Evolutionary conservation across 2,888 invertebrate genomes (phyloP), one percentile per base, ranked within the genome.

Genomic region (Microctonus brassicae): DNA sequence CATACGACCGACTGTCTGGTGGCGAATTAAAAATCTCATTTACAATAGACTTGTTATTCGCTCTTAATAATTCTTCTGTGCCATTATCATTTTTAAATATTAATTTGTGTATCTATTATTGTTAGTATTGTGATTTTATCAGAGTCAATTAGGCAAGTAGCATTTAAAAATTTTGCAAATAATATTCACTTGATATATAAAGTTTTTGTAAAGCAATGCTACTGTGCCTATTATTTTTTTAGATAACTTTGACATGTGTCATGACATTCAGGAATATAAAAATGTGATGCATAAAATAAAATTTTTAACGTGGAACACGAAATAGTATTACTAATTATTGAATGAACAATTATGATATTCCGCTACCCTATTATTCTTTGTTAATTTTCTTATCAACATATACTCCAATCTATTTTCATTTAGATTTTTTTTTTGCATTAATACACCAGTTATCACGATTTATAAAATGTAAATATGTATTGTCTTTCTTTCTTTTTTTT

Each of bases 1-100:
- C 65, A 83, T 87, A 57, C 83, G 86, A 69, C 88, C 89, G 5
- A 88, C 88, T 0, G 13, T 83, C 10, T 55, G 77, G 9, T 87
- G 86, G 87, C 85, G 75, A 75, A 33, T 83, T 0, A 79, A 81
- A 71, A 76, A 79, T 71, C 70, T 68, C 11, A n/a, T 84, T 2
- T 78, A 73, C 42, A 64, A 79, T 22, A 80, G 79, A 65, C 17
- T 85, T 10, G 13, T n/a, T n/a, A n/a, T 65, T 17, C 53, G 63
- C 17, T 53, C 33, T 53, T 68, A 36, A 60, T 34, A 52, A 20
- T 13, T 22, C 24, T 34, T 13, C 33, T 13, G 17, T 10, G 29
- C 13, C 36, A 29, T 29, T 74, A 73, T n/a, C 9, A 7, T 7
- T 7, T 7, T 47, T 7, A 17, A 6, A 9, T 9, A 17, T 47